A percentile compares a stretch with the other conserved stretches of the same genome.
phyloP scores from a whole-genome alignment of 2,113 vertebrate genomes.

The Poeciliopsis retropinna region DNA sequence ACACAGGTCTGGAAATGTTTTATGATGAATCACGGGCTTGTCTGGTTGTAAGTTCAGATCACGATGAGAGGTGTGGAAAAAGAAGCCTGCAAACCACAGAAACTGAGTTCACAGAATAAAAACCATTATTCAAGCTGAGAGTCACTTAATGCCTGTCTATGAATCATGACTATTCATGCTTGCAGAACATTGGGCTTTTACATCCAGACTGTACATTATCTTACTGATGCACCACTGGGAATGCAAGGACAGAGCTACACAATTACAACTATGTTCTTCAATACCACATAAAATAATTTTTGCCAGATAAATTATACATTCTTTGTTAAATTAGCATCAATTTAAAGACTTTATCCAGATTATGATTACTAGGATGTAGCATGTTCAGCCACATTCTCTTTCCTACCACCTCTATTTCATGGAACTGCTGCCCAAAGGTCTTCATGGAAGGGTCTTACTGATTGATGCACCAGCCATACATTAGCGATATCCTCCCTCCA shows the following conservation, averaged over 20 bases:
- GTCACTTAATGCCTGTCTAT: constrained; percentile 42
- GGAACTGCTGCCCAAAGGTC: not conserved
- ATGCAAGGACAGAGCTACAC: constrained; percentile 34
- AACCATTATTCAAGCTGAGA: constrained; percentile 34
- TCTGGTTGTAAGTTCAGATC: not conserved
- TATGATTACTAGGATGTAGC: not conserved
- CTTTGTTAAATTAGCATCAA: not conserved
- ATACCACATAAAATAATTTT: not conserved
- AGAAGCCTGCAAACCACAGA: constrained; percentile 9
- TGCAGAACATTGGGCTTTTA: constrained; percentile 65
- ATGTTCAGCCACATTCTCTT: too few species aligned
- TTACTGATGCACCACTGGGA: constrained; percentile 36
- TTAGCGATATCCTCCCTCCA: not conserved
- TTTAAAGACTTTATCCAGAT: not conserved
- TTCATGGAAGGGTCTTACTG: not conserved
- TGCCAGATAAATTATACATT: not conserved
- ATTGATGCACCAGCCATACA: not conserved
- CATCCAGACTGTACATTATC: constrained; percentile 58
- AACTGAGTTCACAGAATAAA: constrained; percentile 19
- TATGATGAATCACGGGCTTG: not conserved
- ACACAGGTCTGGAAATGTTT: not conserved
- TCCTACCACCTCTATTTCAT: not conserved
- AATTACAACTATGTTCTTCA: constrained; percentile 13
- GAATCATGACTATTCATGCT: constrained; percentile 68
- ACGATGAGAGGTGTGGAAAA: not conserved